These are phyloP conservation scores for Scomber colias DNA, from an alignment of 2,113 vertebrate genomes.

Conservation along the genomic window DNA sequence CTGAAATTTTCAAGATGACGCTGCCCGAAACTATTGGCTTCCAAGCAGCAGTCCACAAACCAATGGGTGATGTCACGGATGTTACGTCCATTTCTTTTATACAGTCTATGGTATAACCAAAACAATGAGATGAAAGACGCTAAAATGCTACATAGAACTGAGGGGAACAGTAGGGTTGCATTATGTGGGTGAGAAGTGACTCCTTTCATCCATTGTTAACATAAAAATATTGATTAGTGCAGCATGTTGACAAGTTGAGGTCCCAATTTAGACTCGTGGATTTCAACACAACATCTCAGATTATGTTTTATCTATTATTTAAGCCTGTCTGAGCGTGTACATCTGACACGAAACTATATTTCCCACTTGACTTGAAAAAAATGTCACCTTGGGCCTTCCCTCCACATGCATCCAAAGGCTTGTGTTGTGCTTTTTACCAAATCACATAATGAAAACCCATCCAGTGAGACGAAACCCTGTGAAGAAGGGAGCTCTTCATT, in stretches of 20 bases:
- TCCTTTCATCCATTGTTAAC: background rate
- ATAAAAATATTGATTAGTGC: background rate
- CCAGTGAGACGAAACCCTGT: conserved; percentile 20
- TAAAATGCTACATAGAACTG: no score
- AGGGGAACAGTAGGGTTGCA: no score
- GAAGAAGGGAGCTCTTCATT: conserved; percentile 13
- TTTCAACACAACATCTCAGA: no score
- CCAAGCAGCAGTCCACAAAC: no score
- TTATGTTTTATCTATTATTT: conserved; percentile 10
- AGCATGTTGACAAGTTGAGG: no score
- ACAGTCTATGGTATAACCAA: no score
- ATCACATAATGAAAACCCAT: conserved; percentile 17
- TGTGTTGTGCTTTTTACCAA: conserved; percentile 9
- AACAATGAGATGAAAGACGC: no score
- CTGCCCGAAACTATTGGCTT: no score
- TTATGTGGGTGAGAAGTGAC: background rate
- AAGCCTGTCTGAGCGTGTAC: background rate
- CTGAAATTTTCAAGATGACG: no score
- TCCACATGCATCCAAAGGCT: conserved; percentile 1
- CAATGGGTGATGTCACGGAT: no score
- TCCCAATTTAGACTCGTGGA: no score
- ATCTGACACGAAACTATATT: background rate
- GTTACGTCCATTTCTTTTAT: no score
- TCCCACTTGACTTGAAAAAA: background rate
- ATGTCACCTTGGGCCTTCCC: background rate